These are phyloP conservation scores for Morpho helenor DNA, from an alignment of 2,888 invertebrate species.

Conservation along the genomic window DNA sequence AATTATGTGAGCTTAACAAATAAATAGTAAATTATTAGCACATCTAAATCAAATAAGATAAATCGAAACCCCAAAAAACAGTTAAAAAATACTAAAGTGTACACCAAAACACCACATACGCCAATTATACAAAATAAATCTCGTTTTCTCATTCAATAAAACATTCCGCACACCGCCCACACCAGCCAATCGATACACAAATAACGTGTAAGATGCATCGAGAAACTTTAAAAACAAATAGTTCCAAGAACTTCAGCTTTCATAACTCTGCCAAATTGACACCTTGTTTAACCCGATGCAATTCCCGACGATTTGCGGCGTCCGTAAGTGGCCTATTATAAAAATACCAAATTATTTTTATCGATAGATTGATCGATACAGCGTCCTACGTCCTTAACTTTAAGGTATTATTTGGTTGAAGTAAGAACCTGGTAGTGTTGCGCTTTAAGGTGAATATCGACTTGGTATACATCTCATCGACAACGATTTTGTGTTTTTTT, in stretches of 20 bases:
- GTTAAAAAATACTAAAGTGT: background rate
- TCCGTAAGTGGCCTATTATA: slow-evolving; percentile 76
- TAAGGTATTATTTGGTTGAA: slow-evolving; percentile 27
- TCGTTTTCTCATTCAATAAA: slow-evolving; percentile 51
- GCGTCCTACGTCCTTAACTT: slow-evolving; percentile 26
- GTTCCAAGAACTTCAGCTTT: slow-evolving; percentile 71
- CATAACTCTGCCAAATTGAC: slow-evolving; percentile 78
- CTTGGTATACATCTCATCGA: slow-evolving; percentile 67
- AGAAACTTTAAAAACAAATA: slow-evolving; percentile 72
- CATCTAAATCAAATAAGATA: too few relatives aligned
- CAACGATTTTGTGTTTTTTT: slow-evolving; percentile 70
- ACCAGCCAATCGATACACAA: slow-evolving; percentile 53
- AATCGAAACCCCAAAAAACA: background rate
- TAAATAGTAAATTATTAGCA: too few relatives aligned
- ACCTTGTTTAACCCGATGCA: slow-evolving; percentile 73
- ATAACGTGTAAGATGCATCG: slow-evolving; percentile 56
- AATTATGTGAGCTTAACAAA: too few relatives aligned
- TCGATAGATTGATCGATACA: slow-evolving; percentile 23
- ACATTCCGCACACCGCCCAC: slow-evolving; percentile 56
- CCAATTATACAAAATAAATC: slow-evolving; percentile 22
- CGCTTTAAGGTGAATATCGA: slow-evolving; percentile 56
- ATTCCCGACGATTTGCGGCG: slow-evolving; percentile 73
- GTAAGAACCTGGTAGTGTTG: slow-evolving; percentile 38
- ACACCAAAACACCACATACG: slow-evolving; percentile 9
- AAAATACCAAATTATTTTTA: slow-evolving; percentile 41